Evolutionary conservation across 30 jellyfish, hydroid and myxozoan genomes (phyloP).

Genomic region (Aurelia aurita complex sp. Pacific): DNA sequence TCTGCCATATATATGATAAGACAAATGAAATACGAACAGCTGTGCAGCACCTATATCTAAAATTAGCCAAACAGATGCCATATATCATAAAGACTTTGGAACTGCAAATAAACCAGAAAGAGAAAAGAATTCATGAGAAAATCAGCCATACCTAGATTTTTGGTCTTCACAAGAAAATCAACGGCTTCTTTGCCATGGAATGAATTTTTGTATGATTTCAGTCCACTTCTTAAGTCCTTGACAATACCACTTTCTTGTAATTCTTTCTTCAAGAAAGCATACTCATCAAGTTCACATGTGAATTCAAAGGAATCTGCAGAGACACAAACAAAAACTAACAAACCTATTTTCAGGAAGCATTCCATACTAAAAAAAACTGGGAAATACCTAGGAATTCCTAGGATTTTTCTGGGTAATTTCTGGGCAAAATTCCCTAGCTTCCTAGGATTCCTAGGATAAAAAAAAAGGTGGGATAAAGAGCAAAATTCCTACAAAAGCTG

Average conservation of each 20-base stretch:
- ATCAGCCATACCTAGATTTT: conserved; percentile 61
- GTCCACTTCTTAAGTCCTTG: conserved; percentile 53
- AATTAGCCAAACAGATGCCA: no score
- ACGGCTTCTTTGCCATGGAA: conserved; percentile 87
- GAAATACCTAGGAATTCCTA: neutral
- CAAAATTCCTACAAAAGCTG: no score
- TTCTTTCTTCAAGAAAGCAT: conserved; percentile 71
- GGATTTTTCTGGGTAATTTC: no score
- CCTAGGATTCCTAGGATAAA: no score
- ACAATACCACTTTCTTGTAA: conserved; percentile 82
- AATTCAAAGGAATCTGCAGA: conserved; percentile 64
- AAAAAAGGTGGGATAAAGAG: no score
- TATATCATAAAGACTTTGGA: no score
- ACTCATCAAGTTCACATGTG: conserved; percentile 86
- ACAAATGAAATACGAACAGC: no score
- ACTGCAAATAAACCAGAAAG: neutral
- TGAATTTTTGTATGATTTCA: conserved; percentile 73
- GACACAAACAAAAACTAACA: neutral
- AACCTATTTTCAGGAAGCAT: neutral
- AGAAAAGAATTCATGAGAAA: neutral
- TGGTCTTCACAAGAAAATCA: conserved; percentile 72
- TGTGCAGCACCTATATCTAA: no score
- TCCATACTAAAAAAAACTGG: neutral
- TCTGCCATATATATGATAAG: no score
- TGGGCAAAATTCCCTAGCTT: no score